phyloP scores from a whole-genome alignment of 2,113 vertebrate species.

The Lanius ludovicianus region DNA sequence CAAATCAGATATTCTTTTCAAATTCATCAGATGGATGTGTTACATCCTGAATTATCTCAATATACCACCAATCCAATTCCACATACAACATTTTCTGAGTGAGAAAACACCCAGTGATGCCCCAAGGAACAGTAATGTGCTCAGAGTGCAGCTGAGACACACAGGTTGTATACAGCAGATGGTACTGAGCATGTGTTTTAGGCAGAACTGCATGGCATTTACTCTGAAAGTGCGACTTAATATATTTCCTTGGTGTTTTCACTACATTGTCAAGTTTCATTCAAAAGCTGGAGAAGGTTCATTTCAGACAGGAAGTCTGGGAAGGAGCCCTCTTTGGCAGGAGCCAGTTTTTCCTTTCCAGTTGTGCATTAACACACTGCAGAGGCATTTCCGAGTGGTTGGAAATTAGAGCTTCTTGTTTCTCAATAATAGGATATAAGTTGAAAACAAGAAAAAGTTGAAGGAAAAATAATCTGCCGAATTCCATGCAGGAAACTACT shows the following conservation, averaged over 20 bases:
- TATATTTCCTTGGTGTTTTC: background rate
- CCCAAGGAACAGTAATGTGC: conserved; percentile 6
- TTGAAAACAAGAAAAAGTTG: background rate
- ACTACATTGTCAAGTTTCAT: background rate
- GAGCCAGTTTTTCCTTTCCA: background rate
- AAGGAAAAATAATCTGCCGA: background rate
- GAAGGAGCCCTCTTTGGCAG: background rate
- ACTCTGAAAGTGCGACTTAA: background rate
- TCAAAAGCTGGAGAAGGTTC: background rate
- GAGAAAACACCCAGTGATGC: background rate
- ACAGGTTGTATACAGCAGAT: conserved; percentile 37
- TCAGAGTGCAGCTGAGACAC: conserved; percentile 22
- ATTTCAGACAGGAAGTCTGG: background rate
- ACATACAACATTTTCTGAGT: background rate
- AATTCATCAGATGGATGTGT: background rate
- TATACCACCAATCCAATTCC: background rate
- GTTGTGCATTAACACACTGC: background rate
- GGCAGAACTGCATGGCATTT: conserved; percentile 12
- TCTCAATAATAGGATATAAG: background rate
- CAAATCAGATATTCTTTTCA: background rate
- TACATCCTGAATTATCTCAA: background rate
- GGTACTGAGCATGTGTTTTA: conserved; percentile 42
- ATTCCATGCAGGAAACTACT: background rate
- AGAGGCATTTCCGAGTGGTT: background rate
- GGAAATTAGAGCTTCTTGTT: background rate